A percentile compares a stretch with the other conserved stretches of the same genome.
Evolutionary conservation across 2,888 invertebrate genomes (phyloP).

Genomic region (Orthosia cruda): DNA sequence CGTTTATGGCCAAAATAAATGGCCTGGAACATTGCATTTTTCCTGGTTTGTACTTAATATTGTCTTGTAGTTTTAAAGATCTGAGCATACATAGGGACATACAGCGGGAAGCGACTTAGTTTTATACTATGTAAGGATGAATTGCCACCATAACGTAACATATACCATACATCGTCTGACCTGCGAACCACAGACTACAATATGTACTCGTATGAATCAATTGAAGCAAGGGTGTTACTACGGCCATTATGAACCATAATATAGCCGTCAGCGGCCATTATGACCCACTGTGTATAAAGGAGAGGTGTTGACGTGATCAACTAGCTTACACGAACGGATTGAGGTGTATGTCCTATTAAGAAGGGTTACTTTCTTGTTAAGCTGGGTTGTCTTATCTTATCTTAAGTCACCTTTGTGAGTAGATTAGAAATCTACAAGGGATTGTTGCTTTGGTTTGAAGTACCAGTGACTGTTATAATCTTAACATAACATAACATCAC

Average conservation of each 20-base stretch:
- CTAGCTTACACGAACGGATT: constrained; percentile 5
- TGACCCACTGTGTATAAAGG: constrained; percentile 10
- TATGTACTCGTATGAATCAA: constrained; percentile 62
- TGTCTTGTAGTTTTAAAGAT: too few species aligned
- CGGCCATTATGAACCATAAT: constrained; percentile 47
- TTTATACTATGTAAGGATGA: too few species aligned
- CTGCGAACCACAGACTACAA: constrained; percentile 35
- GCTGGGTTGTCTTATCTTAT: not conserved
- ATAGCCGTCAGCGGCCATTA: constrained; percentile 29
- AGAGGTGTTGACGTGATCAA: constrained; percentile 36
- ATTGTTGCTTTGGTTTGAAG: constrained; percentile 1
- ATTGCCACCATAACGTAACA: not conserved
- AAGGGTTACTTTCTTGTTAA: not conserved
- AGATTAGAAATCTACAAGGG: constrained; percentile 9
- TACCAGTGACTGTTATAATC: not conserved
- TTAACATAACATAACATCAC: too few species aligned
- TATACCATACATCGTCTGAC: constrained; percentile 15
- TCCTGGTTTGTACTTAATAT: not conserved
- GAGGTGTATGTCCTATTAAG: constrained; percentile 19
- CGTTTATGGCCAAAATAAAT: constrained; percentile 8
- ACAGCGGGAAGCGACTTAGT: too few species aligned
- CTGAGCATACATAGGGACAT: too few species aligned
- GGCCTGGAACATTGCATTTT: not conserved
- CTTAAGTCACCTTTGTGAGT: not conserved
- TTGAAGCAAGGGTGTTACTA: constrained; percentile 30